Evolutionary conservation across 2,113 vertebrate species (phyloP).

Genomic region (Phalacrocorax pelagicus): DNA sequence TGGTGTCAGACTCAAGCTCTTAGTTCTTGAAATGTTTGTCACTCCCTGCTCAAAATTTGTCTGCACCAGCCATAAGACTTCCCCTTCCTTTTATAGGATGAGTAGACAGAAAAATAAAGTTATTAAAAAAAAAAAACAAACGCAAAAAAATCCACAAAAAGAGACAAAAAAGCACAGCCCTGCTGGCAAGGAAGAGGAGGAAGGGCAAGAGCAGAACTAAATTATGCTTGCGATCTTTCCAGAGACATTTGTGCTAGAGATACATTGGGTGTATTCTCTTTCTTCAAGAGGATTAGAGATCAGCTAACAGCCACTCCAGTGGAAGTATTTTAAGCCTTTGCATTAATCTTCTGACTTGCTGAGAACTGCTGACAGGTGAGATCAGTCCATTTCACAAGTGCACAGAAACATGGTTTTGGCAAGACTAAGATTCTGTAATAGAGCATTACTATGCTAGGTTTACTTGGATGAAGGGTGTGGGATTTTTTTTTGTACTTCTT

Average conservation of each 20-base stretch:
- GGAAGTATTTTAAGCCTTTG: slow-evolving; percentile 33
- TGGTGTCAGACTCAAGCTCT: not conserved
- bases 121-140: not conserved
- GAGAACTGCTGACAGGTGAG: slow-evolving; percentile 58
- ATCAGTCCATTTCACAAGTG: slow-evolving; percentile 39
- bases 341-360: slow-evolving; percentile 37
- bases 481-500: not conserved
- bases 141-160: not conserved
- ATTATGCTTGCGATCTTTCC: not conserved
- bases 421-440: not conserved
- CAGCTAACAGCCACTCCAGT: slow-evolving; percentile 3
- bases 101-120: not conserved
- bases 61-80: not conserved
- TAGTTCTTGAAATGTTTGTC: not conserved
- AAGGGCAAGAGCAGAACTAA: not conserved
- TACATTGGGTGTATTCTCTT: not conserved
- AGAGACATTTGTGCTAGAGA: not conserved
- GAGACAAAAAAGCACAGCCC: not conserved
- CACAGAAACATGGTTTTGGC: not conserved
- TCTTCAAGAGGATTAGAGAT: slow-evolving; percentile 31
- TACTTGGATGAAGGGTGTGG: not conserved
- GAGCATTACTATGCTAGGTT: not conserved
- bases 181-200: not conserved
- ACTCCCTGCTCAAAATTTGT: not conserved
- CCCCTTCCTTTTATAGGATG: not conserved